These are phyloP conservation scores for Ichneumoninae sp. DNA, from an alignment of 2,888 invertebrate genomes.

Conservation along the genomic window DNA sequence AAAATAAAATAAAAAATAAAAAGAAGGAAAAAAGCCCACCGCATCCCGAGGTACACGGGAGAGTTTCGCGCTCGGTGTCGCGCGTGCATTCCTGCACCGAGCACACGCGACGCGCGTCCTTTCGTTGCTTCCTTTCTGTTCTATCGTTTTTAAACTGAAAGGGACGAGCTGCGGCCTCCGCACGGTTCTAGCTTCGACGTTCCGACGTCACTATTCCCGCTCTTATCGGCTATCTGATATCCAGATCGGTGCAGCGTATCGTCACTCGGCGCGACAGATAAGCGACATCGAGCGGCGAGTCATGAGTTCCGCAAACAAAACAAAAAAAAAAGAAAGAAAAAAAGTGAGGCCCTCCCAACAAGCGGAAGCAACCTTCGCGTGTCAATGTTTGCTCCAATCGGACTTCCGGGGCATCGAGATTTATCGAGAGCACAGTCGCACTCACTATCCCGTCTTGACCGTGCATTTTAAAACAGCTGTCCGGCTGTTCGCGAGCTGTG, in stretches of 20 bases:
- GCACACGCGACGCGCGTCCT: constrained; percentile 51
- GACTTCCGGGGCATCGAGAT: constrained; percentile 42
- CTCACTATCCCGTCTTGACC: constrained; percentile 7
- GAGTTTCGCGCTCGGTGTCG: constrained; percentile 44
- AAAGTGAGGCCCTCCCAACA: background rate
- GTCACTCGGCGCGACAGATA: constrained; percentile 49
- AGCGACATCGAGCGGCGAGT: constrained; percentile 30
- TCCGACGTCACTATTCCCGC: constrained; percentile 14
- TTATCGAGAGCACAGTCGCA: constrained; percentile 22
- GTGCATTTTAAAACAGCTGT: constrained; percentile 3
- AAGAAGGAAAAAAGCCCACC: constrained; percentile 14
- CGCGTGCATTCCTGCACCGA: constrained; percentile 54
- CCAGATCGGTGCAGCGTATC: constrained; percentile 38
- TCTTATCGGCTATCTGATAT: constrained; percentile 60
- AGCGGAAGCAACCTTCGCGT: constrained; percentile 36
- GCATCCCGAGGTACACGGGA: constrained; percentile 12
- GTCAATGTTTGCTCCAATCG: constrained; percentile 48
- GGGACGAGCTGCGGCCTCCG: constrained; percentile 38
- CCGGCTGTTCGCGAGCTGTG: constrained; percentile 12
- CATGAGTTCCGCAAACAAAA: constrained; percentile 6
- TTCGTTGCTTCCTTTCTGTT: constrained; percentile 24
- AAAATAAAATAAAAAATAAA: constrained; percentile 18
- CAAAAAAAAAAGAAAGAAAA: background rate
- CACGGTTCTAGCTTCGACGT: constrained; percentile 14
- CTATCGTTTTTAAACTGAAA: constrained; percentile 32